A percentile compares a stretch with the other conserved stretches of the same genome.
Evolutionary conservation across 2,797 vertebrate species (phyloP).

Genomic region (Onychomys arenicola): DNA sequence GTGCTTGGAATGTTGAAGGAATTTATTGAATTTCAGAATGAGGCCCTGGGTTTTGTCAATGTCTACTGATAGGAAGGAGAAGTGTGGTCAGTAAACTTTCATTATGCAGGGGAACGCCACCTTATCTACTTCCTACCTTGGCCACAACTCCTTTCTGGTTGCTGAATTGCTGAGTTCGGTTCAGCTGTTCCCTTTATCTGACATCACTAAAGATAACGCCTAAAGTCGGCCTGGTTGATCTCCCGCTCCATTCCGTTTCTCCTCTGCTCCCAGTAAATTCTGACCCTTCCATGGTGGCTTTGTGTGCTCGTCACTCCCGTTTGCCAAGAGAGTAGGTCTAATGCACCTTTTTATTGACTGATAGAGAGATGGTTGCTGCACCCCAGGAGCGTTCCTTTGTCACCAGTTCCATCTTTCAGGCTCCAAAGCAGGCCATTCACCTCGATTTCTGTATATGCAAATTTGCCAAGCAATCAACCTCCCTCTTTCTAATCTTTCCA

Average conservation of each 20-base stretch:
- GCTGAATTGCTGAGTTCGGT: neutral
- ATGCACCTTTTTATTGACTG: conserved; percentile 22
- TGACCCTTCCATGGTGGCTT: neutral
- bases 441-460: neutral
- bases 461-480: neutral
- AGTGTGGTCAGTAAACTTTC: neutral
- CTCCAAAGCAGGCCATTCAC: neutral
- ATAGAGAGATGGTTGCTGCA: neutral
- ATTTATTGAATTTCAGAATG: conserved; percentile 72
- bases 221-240: neutral
- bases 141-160: conserved; percentile 45
- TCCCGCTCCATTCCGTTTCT: conserved; percentile 46
- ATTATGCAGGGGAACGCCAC: neutral
- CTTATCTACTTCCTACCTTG: conserved; percentile 10
- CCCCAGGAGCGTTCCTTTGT: neutral
- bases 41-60: conserved; percentile 72
- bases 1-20: conserved; percentile 71
- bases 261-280: neutral
- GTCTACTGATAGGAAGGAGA: conserved; percentile 39
- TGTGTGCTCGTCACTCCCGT: neutral
- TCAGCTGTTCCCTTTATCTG: conserved; percentile 70
- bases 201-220: conserved; percentile 73
- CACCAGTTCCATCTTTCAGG: neutral
- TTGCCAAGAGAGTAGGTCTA: conserved; percentile 15
- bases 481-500: neutral